Base-by-base conservation (phyloP, 2,113 vertebrate species). In the Sylvia atricapilla region DNA sequence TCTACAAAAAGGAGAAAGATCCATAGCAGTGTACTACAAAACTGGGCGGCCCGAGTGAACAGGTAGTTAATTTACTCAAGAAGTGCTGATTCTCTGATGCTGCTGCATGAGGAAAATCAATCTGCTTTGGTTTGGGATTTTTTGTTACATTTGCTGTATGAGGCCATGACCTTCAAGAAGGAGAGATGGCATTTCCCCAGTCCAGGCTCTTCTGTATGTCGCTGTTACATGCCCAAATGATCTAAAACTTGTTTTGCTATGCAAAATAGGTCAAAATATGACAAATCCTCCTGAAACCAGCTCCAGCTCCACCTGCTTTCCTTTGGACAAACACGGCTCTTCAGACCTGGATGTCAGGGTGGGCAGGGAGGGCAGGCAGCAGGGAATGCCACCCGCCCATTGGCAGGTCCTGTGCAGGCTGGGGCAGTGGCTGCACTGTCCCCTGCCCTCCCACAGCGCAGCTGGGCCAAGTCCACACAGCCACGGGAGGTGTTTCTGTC, bases 401-500 rank as follows among this genome's bases (percentile, higher is more conserved):
- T 1, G 59, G 60, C 62, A n/a, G 1, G 0, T 47, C 58, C 35
- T 30, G 27, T 14, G 18, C 55, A 44, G 39, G n/a, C 56, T 78
- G 47, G 31, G 64, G 39, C 1, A 0, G 13, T 28, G 55, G 30
- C 41, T 64, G 46, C 46, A 13, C 6, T 0, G 0, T 49, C 19
- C 37, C 14, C 27, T 22, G 13, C 11, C 35, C 41, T 41, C 44
- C 56, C 35, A 9, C 33, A n/a, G 64, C 68, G 66, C 55, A 31
- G 49, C 60, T 75, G 66, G 67, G 24, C 53, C 25, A 10, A 28
- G 16, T 6, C 60, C 62, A 11, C 21, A 31, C 28, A 70, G 39
- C 55, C 5, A 1, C 0, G 2, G 4, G 44, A 94, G 41, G 20
- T 13, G 31, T 23, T 78, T 64, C 9, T 85, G 50, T 35, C 67